phyloP scores from a whole-genome alignment of 2,888 invertebrate species.

The Rhogogaster chlorosoma region DNA sequence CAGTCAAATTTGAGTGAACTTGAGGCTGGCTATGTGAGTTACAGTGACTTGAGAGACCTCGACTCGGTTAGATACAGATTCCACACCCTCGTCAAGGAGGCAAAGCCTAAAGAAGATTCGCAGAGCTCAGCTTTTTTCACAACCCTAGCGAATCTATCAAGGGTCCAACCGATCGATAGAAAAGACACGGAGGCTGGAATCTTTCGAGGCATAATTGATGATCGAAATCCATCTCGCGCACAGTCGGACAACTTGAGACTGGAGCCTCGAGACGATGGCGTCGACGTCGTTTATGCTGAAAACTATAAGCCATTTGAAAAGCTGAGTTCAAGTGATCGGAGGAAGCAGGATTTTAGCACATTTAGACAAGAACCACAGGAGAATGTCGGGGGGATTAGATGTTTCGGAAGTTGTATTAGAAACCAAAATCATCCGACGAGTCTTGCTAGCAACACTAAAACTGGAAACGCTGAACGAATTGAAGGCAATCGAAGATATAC shows the following conservation, averaged over 20 bases:
- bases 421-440: slow-evolving; percentile 13
- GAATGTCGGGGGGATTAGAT: background rate
- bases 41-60: slow-evolving; percentile 69
- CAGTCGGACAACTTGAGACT: background rate
- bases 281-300: slow-evolving; percentile 29
- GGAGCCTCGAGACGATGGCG: background rate
- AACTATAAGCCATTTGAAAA: background rate
- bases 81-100: slow-evolving; percentile 71
- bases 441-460: background rate
- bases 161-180: background rate
- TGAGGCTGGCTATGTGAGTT: slow-evolving; percentile 74
- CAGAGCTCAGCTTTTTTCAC: background rate
- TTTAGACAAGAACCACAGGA: background rate
- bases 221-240: background rate
- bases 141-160: background rate
- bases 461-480: background rate
- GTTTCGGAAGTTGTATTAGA: slow-evolving; percentile 43
- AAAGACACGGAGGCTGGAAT: background rate
- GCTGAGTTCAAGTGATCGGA: background rate
- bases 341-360: background rate
- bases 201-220: background rate
- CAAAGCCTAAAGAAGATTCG: slow-evolving; percentile 57
- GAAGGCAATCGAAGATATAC: slow-evolving; percentile 13
- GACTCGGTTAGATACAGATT: slow-evolving; percentile 73
- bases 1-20: slow-evolving; percentile 71